Percentiles rank a stretch among this genome's conserved stretches.
Conservation (phyloP, 2,113 vertebrate species). For the Collichthys lucidus region DNA sequence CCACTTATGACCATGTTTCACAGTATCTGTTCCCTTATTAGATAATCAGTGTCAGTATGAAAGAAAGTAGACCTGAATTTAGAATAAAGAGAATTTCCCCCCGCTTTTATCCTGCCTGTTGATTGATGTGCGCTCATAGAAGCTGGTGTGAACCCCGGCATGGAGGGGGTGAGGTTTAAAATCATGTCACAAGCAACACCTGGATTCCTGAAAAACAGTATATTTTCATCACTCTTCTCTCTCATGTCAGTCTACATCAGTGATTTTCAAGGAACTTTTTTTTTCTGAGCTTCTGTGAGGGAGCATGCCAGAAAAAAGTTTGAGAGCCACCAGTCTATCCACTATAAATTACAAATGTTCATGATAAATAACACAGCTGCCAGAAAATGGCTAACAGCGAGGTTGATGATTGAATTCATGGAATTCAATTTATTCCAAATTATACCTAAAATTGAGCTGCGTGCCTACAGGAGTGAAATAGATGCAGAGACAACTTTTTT, state of each 20-base stretch:
- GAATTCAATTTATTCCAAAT: constrained; percentile 19
- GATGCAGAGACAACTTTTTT: neutral
- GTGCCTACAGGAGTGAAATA: neutral
- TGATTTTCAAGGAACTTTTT: no score
- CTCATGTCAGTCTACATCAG: neutral
- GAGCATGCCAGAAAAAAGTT: no score
- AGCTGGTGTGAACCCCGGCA: constrained; percentile 4
- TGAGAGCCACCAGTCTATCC: neutral
- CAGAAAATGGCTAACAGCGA: neutral
- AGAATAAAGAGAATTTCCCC: neutral
- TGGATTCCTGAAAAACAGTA: constrained; percentile 19
- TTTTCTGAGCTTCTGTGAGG: no score
- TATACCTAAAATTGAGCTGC: neutral
- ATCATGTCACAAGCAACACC: constrained; percentile 32
- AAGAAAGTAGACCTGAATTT: constrained; percentile 20
- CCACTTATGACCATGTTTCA: constrained; percentile 47
- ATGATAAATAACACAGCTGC: neutral
- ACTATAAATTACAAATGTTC: neutral
- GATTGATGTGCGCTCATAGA: constrained; percentile 12
- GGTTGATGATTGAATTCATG: constrained; percentile 24
- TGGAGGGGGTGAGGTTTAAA: neutral
- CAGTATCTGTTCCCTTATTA: constrained; percentile 45
- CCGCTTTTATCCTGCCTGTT: neutral
- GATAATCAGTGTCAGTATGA: constrained; percentile 58
- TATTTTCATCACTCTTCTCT: neutral